Evolutionary conservation across 2,888 invertebrate genomes (phyloP).

Genomic region (Mongoloraphidia duomilia): DNA sequence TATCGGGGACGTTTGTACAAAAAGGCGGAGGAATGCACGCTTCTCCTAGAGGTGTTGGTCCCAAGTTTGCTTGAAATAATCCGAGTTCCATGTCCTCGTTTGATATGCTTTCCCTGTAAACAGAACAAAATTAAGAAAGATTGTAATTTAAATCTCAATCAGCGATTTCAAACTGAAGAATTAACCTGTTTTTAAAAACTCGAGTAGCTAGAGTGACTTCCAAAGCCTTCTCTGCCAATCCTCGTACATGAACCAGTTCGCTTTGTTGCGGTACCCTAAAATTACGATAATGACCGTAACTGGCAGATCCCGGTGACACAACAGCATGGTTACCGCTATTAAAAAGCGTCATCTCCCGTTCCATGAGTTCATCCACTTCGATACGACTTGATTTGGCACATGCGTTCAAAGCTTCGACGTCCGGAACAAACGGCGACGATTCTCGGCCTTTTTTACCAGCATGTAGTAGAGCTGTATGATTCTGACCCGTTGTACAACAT

Average conservation of each 20-base stretch:
- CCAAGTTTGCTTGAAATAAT: conserved; percentile 29
- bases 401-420: conserved; percentile 13
- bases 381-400: conserved; percentile 21
- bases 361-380: conserved; percentile 28
- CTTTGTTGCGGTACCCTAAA: conserved; percentile 24
- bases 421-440: conserved; percentile 4
- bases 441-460: not conserved
- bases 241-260: conserved; percentile 29
- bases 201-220: conserved; percentile 37
- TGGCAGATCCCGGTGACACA: conserved; percentile 26
- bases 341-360: conserved; percentile 25
- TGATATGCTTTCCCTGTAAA: conserved; percentile 29
- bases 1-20: conserved; percentile 31
- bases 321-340: conserved; percentile 26
- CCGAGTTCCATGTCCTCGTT: conserved; percentile 31
- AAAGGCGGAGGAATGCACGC: conserved; percentile 26
- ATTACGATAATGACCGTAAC: conserved; percentile 30
- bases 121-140: not conserved
- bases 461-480: conserved; percentile 33
- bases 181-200: conserved; percentile 32
- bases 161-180: not conserved
- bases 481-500: conserved; percentile 47
- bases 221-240: conserved; percentile 31
- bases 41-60: conserved; percentile 28
- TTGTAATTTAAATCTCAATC: not conserved